Conservation (phyloP, 2,888 invertebrate species). For the Andrena trimmerana region DNA sequence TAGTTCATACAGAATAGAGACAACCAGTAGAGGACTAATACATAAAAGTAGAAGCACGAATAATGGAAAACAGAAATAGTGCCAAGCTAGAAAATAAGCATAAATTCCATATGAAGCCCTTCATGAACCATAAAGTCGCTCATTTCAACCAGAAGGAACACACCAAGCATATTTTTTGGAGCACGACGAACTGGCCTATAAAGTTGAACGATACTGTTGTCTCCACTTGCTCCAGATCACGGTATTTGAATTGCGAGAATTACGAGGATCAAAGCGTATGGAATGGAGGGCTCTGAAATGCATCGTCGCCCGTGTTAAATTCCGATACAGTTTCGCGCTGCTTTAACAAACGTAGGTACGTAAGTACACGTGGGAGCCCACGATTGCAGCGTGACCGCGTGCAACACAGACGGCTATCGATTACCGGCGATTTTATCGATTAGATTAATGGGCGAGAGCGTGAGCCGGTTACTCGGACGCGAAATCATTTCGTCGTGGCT, state of each 20-base stretch:
- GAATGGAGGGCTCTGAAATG: conserved; percentile 26
- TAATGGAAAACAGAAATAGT: no score
- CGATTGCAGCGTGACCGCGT: conserved; percentile 58
- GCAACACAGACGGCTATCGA: conserved; percentile 67
- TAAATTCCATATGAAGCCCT: neutral
- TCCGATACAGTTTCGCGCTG: conserved; percentile 45
- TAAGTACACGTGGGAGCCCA: conserved; percentile 56
- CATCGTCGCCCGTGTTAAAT: conserved; percentile 16
- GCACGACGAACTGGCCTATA: neutral
- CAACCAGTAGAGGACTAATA: no score
- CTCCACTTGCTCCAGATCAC: neutral
- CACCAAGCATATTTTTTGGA: neutral
- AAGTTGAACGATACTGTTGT: neutral
- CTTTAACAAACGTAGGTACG: conserved; percentile 43
- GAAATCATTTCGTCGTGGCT: conserved; percentile 64
- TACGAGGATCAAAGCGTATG: conserved; percentile 12
- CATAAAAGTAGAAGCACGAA: no score
- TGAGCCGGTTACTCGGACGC: conserved; percentile 55
- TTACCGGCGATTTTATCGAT: conserved; percentile 75
- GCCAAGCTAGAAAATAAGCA: no score
- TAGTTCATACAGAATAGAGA: no score
- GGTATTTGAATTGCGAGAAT: neutral
- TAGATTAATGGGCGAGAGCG: conserved; percentile 75
- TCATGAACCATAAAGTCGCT: neutral
- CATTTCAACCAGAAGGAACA: neutral